These are phyloP conservation scores for Calameuta filiformis DNA, from an alignment of 2,888 invertebrate genomes.

Conservation along the genomic window DNA sequence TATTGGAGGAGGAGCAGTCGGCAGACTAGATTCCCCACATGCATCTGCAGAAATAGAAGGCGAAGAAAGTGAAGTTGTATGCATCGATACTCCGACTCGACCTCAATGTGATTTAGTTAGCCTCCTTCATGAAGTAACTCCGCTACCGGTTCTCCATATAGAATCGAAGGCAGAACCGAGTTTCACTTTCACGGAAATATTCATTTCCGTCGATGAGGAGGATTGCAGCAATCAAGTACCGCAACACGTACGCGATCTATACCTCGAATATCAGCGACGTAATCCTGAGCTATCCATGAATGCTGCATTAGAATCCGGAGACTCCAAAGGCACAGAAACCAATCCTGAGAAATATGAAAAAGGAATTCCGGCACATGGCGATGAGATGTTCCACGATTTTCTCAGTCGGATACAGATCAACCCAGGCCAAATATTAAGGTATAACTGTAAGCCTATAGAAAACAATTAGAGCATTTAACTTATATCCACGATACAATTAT, in stretches of 20 bases:
- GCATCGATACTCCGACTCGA: slow-evolving; percentile 79
- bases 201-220: slow-evolving; percentile 75
- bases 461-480: not conserved
- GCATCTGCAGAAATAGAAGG: slow-evolving; percentile 87
- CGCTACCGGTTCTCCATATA: slow-evolving; percentile 66
- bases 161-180: slow-evolving; percentile 59
- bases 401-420: slow-evolving; percentile 77
- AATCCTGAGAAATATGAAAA: slow-evolving; percentile 82
- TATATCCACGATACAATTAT: not conserved
- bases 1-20: slow-evolving; percentile 69
- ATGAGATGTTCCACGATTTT: slow-evolving; percentile 84
- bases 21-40: slow-evolving; percentile 69
- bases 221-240: slow-evolving; percentile 61
- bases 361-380: slow-evolving; percentile 82
- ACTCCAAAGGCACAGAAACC: slow-evolving; percentile 55
- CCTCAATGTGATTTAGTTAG: slow-evolving; percentile 78
- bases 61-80: slow-evolving; percentile 81
- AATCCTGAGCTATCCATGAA: slow-evolving; percentile 48
- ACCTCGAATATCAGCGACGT: slow-evolving; percentile 72
- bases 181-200: slow-evolving; percentile 67
- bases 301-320: slow-evolving; percentile 42
- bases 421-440: slow-evolving; percentile 88
- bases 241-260: slow-evolving; percentile 74
- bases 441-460: slow-evolving; percentile 26
- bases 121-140: slow-evolving; percentile 76